A percentile compares a stretch with the other conserved stretches of the same genome.
Conservation (phyloP, 2,113 vertebrate genomes). For the Eretmochelys imbricata region DNA sequence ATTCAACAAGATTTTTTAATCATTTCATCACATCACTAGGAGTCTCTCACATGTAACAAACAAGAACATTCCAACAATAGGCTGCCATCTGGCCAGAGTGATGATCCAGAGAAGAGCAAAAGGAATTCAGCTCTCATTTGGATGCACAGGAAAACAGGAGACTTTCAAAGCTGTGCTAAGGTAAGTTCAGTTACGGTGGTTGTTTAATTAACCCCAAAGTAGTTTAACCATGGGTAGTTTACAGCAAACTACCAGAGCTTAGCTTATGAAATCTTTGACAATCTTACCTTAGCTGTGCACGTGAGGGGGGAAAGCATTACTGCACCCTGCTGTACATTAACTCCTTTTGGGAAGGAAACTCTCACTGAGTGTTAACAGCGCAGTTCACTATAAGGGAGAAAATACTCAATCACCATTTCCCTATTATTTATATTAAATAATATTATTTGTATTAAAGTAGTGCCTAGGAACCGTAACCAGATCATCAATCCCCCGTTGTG, state of each 20-base stretch:
- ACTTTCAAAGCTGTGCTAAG: not conserved
- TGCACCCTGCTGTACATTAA: rapidly evolving
- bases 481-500: rapidly evolving
- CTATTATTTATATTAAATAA: not conserved
- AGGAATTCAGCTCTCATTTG: not conserved
- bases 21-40: not conserved
- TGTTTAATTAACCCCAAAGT: not conserved
- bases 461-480: rapidly evolving
- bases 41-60: not conserved
- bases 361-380: not conserved
- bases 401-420: not conserved
- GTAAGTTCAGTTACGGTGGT: not conserved
- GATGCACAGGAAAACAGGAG: not conserved
- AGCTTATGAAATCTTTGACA: not conserved
- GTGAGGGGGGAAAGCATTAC: not conserved
- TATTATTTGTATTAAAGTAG: not conserved
- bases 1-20: not conserved
- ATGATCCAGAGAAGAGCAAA: not conserved
- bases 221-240: not conserved
- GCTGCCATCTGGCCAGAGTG: not conserved
- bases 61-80: not conserved
- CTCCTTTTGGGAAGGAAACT: not conserved
- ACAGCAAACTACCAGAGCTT: not conserved
- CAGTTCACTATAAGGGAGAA: not conserved
- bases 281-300: not conserved